Base-by-base conservation (phyloP, 2,888 invertebrate genomes). In the Exephanes ischioxanthus region DNA sequence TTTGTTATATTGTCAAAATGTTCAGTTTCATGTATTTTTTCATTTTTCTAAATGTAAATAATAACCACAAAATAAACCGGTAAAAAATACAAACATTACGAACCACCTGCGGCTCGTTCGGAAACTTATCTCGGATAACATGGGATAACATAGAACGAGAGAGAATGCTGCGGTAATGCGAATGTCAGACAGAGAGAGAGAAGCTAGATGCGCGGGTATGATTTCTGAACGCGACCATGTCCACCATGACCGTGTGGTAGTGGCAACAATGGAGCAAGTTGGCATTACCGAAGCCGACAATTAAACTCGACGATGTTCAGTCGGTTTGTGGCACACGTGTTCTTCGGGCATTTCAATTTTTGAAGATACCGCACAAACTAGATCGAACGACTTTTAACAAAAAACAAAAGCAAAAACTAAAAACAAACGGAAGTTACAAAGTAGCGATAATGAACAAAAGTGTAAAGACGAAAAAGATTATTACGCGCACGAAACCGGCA, bases 31-130 rank as follows among this genome's bases (percentile, higher is more conserved):
- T 0, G 53, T 55, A 2, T 55, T n/a, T 5, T 19, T 6, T 19
- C n/a, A 2, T 48, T 16, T 16, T 48, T 16, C 0, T 16, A 48
- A 19, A 55, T 55, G 19, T 3, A 55, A 55, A 55, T 22, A 9
- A 55, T 55, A 55, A 55, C 53, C 53, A 55, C 53, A 55, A 55
- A 55, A 55, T 55, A 55, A 9, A 22, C 53, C 53, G 53, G 53
- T n/a, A 55, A 55, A 55, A 55, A n/a, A 22, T 55, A 19, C 53
- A 55, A 55, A 55, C 19, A 22, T 9, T 55, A 19, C 3, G 53
- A 19, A 19, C 19, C 19, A 19, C 53, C 22, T 19, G 53, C 2
- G 9, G 53, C 19, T 0, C 19, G 41, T 41, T 41, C 41, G 41
- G 45, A 48, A 48, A 48, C 14, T 16, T 16, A 16, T 16, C 16